Evolutionary conservation across 2,888 invertebrate species (phyloP), one percentile per base, ranked within the genome.

Genomic region (Lasioglossum morio): DNA sequence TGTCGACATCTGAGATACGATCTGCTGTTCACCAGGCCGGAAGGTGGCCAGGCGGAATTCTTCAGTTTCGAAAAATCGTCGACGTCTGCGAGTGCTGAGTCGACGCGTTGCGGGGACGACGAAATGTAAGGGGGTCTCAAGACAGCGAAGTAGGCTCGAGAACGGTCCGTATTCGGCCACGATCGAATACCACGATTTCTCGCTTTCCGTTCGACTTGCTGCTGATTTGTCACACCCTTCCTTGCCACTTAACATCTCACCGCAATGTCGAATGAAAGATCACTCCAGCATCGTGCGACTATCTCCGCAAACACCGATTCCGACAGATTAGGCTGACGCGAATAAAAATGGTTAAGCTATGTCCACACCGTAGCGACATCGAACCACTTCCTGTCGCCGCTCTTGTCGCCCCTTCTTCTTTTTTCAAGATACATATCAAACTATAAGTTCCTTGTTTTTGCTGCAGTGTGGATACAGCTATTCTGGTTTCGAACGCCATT

Each of bases 1-100:
- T 66, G 77, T 80, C 77, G 79, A 79, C 77, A 27, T 37, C 3
- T 27, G 66, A 19, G 87, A 87, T 87, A 87, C 77, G 87, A 87
- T 87, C 86, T 34, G 86, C 77, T 80, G 86, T 72, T 77, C 72
- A 46, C 34, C 34, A 37, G 40, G 78, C 57, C 72, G 76, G 84
- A 87, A 80, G 74, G 37, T 75, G 75, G 84, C 70, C 78, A 79
- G 66, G 46, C 48, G 57, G 53, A 87, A 82, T 81, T 77, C 69
- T 63, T 72, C 77, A 77, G 76, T 81, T 79, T 89, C 74, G 80
- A 78, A 79, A 85, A 81, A 81, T 85, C 78, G 87, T 81, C 79
- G 87, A 77, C 77, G 82, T 37, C 73, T 85, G 82, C 78, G 76
- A 84, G 14, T 87, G 88, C 90, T 90, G 90, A 90, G 66, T 90